Base-by-base conservation (phyloP, 2,888 invertebrate species). In the Helicoverpa assulta region DNA sequence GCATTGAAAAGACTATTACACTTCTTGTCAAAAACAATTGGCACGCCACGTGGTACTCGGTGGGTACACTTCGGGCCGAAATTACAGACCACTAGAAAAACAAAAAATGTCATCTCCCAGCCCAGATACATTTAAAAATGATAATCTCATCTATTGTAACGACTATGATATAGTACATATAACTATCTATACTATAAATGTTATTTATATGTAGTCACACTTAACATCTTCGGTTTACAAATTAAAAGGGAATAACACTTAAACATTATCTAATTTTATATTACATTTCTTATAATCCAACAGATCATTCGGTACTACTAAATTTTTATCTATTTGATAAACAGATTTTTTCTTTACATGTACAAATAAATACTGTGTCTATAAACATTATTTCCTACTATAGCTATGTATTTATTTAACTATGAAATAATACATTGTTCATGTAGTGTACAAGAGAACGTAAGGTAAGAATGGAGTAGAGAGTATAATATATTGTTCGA, bases 161-260 rank as follows among this genome's bases (percentile, higher is more conserved):
- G 78, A 64, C 78, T 84, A 83, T 83, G 73, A 75, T 74, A 84
- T 70, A 67, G 57, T 77, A 84, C 67, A 72, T 78, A 79, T 80
- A 72, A 76, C 80, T 84, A 84, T 82, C 68, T 82, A 79, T 67
- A 73, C 78, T 72, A 72, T 77, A 71, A 71, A 77, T 78, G 81
- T 81, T 80, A 63, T 80, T 70, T 76, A 70, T 80, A 76, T 65
- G 75, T 67, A 58, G 64, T 77, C 81, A 91, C 91, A 91, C 89
- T 81, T 81, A 90, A 91, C 87, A 89, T 81, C 75, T 68, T 82
- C 76, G 64, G 73, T 84, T 83, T 83, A 85, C 83, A 88, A 86
- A 86, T 86, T 67, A 87, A 84, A 86, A 83, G 83, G 92, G 91
- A 91, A 87, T 92, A 95, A 94, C 95, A 94, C 92, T 94, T 94